Conservation (phyloP, 2,113 vertebrate species). For the Siphamia tubifer region DNA sequence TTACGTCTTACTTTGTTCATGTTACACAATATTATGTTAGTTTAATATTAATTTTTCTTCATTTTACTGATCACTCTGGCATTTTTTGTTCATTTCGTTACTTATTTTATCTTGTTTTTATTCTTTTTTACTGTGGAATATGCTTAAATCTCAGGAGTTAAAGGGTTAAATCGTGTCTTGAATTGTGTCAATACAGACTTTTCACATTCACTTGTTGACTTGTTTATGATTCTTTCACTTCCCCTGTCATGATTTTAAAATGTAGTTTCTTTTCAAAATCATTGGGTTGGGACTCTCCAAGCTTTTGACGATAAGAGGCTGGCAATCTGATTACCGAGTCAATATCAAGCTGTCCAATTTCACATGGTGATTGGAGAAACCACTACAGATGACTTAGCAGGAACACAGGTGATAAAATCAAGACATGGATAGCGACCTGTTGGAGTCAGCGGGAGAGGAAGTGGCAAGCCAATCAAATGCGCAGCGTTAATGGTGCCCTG, state of each 20-base stretch:
- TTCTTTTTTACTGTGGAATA: too few relatives aligned
- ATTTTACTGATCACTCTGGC: too few relatives aligned
- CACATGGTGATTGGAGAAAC: slow-evolving; percentile 26
- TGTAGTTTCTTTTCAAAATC: neutral
- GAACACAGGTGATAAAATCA: slow-evolving; percentile 32
- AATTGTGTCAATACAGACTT: too few relatives aligned
- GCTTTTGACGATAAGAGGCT: slow-evolving; percentile 2
- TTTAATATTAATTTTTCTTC: too few relatives aligned
- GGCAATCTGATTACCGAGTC: slow-evolving; percentile 31
- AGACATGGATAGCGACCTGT: slow-evolving; percentile 17
- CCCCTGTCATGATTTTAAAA: neutral
- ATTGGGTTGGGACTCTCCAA: neutral
- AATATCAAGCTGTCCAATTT: slow-evolving; percentile 37
- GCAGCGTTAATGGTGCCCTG: slow-evolving; percentile 12
- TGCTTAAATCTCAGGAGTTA: too few relatives aligned
- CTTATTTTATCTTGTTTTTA: too few relatives aligned
- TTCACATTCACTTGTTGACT: neutral
- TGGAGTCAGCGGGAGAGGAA: slow-evolving; percentile 20
- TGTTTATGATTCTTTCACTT: neutral
- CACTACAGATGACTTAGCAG: slow-evolving; percentile 18
- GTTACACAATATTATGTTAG: too few relatives aligned
- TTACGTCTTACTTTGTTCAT: too few relatives aligned
- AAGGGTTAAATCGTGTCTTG: too few relatives aligned
- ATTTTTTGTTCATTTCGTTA: too few relatives aligned
- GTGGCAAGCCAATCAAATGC: slow-evolving; percentile 30